Base-by-base conservation (phyloP, 92 coral and sea anemone species). In the Heliopora coerulea region DNA sequence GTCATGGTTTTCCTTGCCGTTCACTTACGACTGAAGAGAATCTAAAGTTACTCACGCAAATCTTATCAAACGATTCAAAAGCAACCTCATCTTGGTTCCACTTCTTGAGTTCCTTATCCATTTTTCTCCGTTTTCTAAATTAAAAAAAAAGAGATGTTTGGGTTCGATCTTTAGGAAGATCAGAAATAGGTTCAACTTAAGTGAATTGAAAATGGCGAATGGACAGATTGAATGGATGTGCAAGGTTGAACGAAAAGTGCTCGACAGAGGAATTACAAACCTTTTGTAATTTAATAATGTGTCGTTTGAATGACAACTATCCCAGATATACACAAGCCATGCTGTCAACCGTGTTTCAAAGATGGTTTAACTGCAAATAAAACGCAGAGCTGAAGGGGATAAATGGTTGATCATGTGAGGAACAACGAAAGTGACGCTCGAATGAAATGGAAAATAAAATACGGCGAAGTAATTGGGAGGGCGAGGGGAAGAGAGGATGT, bases 401-500 rank as follows among this genome's bases (percentile, higher is more conserved):
- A 27, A 70, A 70, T 30, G 77, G 50, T 18, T 44, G 41, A 52
- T 44, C 54, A n/a, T n/a, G n/a, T 44, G 59, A 70, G 63, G 77
- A 70, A 70, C 63, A 49, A 63, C 63, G 77, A 70, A 70, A 37
- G 62, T 52, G 49, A 52, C 77, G 62, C 77, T 52, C 62, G 63
- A 70, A 34, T 52, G 62, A 34, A 70, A 70, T 52, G 63, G 49
- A 54, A 70, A 52, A 70, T 31, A 52, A 25, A 70, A 70, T 48
- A 54, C 62, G 54, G 54, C 62, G 8, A 70, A 44, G 40, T 62
- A 25, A 20, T 31, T 6, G 30, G 63, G 40, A 18, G 63, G 77
- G 77, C 1, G 46, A 11, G 35, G 29, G 48, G n/a, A 15, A 1
- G 19, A 0, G 10, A 20, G 6, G 26, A 42, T 23, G 2, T 62